A percentile compares a stretch with the other conserved stretches of the same genome.
Evolutionary conservation across 2,113 vertebrate species (phyloP).

Genomic region (Platichthys stellatus): DNA sequence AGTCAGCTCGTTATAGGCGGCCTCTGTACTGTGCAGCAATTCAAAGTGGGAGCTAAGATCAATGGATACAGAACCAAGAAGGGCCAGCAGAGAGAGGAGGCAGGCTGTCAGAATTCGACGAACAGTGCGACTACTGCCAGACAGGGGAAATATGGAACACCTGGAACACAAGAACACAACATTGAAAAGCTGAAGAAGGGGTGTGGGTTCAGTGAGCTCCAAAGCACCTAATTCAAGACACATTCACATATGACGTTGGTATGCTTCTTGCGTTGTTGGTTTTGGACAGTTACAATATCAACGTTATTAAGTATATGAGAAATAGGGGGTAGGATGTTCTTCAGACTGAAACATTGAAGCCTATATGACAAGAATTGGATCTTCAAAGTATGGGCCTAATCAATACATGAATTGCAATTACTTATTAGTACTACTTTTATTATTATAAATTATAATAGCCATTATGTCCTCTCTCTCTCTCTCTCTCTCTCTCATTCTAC

Average conservation of each 20-base stretch:
- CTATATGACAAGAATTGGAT: too few species aligned
- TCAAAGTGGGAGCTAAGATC: slow-evolving; percentile 81
- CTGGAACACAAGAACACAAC: slow-evolving; percentile 59
- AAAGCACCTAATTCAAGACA: neutral
- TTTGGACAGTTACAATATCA: neutral
- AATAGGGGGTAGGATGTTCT: too few species aligned
- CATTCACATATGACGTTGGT: neutral
- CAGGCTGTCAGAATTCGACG: slow-evolving; percentile 83
- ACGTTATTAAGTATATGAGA: neutral
- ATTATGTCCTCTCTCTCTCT: too few species aligned
- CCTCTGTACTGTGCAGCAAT: slow-evolving; percentile 75
- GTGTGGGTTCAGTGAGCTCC: too few species aligned
- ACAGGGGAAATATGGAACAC: slow-evolving; percentile 49
- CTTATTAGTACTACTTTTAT: too few species aligned
- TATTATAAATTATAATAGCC: too few species aligned
- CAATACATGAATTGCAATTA: neutral
- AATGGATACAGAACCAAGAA: slow-evolving; percentile 82
- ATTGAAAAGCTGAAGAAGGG: neutral
- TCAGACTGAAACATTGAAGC: neutral
- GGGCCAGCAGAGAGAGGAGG: slow-evolving; percentile 82
- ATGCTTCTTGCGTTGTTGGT: neutral
- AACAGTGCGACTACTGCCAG: slow-evolving; percentile 75
- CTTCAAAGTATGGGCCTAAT: neutral
- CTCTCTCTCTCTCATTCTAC: too few species aligned
- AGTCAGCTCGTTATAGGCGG: slow-evolving; percentile 74